These are phyloP conservation scores for Pantala flavescens DNA, from an alignment of 1,140 invertebrate species.

Conservation along the genomic window DNA sequence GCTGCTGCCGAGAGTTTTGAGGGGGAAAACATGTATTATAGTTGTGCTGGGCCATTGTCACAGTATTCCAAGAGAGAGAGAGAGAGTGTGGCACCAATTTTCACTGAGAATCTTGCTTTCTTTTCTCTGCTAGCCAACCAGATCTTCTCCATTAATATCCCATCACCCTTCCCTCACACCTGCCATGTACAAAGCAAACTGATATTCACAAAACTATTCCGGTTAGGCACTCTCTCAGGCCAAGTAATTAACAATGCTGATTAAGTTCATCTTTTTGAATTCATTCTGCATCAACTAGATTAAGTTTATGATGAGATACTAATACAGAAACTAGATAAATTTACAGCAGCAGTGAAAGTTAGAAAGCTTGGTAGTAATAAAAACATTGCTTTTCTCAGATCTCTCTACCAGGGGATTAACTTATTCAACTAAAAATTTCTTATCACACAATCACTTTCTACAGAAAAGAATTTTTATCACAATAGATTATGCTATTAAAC, in stretches of 20 bases:
- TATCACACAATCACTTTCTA: neutral
- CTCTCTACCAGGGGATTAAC: no score
- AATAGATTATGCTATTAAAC: neutral
- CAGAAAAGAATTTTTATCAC: conserved; percentile 1
- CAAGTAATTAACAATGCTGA: neutral
- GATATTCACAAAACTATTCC: neutral
- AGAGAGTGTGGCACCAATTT: conserved; percentile 1
- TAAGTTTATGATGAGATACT: neutral
- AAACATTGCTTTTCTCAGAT: no score
- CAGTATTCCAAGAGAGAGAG: neutral
- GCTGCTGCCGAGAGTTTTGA: neutral
- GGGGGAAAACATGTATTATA: neutral
- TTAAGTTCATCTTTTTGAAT: neutral
- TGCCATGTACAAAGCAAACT: neutral
- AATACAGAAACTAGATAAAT: neutral
- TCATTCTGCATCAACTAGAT: neutral
- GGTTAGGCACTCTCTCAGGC: neutral
- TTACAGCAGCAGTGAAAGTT: no score
- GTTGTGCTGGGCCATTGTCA: conserved; percentile 3
- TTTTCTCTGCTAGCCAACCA: neutral
- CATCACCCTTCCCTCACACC: neutral
- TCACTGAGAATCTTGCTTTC: neutral
- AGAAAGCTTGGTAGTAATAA: no score
- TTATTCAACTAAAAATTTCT: no score
- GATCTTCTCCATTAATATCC: neutral